Percentiles rank a stretch among this genome's conserved stretches.
These are phyloP conservation scores for Mobula hypostoma DNA, from an alignment of 2,113 vertebrate genomes.

Conservation along the genomic window DNA sequence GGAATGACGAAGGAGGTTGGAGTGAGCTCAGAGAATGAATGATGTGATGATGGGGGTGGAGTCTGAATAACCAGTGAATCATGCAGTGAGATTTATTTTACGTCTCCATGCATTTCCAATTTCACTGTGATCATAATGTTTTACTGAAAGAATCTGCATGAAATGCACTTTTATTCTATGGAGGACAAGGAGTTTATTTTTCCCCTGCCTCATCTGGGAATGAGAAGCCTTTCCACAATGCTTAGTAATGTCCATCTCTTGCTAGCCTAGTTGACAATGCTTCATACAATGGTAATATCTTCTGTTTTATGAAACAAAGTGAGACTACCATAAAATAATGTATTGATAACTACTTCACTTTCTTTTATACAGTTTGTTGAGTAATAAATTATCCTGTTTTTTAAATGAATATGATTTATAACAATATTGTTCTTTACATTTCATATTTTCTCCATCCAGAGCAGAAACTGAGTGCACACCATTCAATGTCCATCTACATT, in stretches of 20 bases:
- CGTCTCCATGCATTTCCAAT: not conserved
- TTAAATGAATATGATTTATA: not conserved
- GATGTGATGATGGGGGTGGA: not conserved
- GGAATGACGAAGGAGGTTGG: not conserved
- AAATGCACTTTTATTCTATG: not conserved
- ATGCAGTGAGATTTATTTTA: not conserved
- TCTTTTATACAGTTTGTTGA: not conserved
- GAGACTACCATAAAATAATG: not conserved
- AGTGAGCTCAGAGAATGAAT: not conserved
- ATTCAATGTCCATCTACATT: no score
- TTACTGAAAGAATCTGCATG: not conserved
- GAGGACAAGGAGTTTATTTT: not conserved
- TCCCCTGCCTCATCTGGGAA: not conserved
- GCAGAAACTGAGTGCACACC: no score
- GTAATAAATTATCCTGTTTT: not conserved
- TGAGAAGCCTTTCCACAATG: not conserved
- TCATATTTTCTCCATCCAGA: no score
- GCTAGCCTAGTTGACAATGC: not conserved
- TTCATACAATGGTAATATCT: not conserved
- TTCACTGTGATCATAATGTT: not conserved
- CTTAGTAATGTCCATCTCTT: not conserved
- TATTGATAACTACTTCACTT: not conserved
- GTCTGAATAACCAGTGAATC: not conserved
- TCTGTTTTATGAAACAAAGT: not conserved
- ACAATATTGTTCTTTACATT: no score